Evolutionary conservation across 2,797 vertebrate genomes (phyloP).

Genomic region (Enteromius anoplus): DNA sequence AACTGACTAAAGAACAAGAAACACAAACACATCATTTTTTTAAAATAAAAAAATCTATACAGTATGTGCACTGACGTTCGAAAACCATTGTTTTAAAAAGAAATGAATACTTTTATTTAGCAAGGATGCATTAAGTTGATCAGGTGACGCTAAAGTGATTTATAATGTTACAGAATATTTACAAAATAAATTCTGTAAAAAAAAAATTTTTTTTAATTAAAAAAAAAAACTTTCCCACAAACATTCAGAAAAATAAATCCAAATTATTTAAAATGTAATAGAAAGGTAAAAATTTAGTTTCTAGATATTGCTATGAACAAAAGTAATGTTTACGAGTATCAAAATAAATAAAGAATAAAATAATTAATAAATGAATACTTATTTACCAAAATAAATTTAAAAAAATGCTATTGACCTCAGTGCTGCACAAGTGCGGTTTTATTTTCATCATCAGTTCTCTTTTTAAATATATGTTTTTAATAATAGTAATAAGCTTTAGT

Average conservation of each 20-base stretch:
- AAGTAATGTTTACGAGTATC: too few relatives aligned
- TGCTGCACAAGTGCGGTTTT: too few relatives aligned
- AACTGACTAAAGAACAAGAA: not conserved
- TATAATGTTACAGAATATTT: not conserved
- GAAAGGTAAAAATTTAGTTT: too few relatives aligned
- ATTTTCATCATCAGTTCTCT: not conserved
- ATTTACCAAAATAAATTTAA: not conserved
- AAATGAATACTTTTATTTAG: not conserved
- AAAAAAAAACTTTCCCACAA: too few relatives aligned
- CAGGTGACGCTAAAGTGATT: not conserved
- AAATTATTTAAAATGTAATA: too few relatives aligned
- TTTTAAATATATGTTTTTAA: not conserved
- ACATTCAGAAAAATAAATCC: too few relatives aligned
- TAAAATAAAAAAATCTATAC: too few relatives aligned
- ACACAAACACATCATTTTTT: not conserved
- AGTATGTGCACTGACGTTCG: not conserved
- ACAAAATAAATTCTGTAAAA: too few relatives aligned
- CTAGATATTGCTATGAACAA: too few relatives aligned
- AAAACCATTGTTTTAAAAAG: not conserved
- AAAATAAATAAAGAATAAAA: too few relatives aligned
- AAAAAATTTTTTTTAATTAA: too few relatives aligned
- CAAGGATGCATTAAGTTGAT: not conserved
- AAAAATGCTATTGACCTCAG: not conserved
- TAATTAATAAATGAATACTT: not conserved
- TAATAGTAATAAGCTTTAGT: not conserved